Evolutionary conservation across 1,140 invertebrate genomes (phyloP), one percentile per base, ranked within the genome.

Genomic region (Drosophila repletoides): DNA sequence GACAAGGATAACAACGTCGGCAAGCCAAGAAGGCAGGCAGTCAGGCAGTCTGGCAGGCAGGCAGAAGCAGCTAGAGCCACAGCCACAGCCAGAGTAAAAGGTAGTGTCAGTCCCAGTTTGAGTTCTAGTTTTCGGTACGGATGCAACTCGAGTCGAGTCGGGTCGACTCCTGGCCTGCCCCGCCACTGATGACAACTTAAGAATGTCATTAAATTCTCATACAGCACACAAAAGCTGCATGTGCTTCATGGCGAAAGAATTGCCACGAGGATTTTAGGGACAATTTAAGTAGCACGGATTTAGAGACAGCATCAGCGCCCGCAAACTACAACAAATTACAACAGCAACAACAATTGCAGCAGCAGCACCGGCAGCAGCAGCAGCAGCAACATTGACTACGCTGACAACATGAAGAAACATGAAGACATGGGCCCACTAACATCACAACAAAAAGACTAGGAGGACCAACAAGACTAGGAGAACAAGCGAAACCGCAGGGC

Each of bases 121-220:
- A 45, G 51, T 26, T 63, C 14, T 48, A 84, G 60, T 76, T 72
- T 59, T 70, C 36, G 61, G 66, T 77, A 59, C 59, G 40, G 45
- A 53, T 81, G 63, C 73, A 61, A 29, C 46, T 53, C 34, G 73
- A 69, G 53, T 64, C 33, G 34, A 43, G 49, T 34, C 33, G 65
- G 36, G 40, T 26, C 40, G 28, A 48, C 19, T 6, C 2, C 26
- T 60, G 59, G 60, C 66, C 65, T 67, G 73, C 59, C 73, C n/a
- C 74, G 28, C 71, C 80, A 76, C 80, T 84, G 80, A 84, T 84
- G 80, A 84, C 80, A 84, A 84, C 80, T 84, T 84, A 84, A 84
- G 80, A 84, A 84, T 84, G 80, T 84, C 80, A 84, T 84, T 84
- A 84, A 84, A 84, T 84, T 84, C 80, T 84, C 80, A 84, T 84